Percentiles rank a stretch among this genome's conserved stretches.
Evolutionary conservation across 2,888 invertebrate species (phyloP).

Genomic region (Hirtodrosophila duncani): DNA sequence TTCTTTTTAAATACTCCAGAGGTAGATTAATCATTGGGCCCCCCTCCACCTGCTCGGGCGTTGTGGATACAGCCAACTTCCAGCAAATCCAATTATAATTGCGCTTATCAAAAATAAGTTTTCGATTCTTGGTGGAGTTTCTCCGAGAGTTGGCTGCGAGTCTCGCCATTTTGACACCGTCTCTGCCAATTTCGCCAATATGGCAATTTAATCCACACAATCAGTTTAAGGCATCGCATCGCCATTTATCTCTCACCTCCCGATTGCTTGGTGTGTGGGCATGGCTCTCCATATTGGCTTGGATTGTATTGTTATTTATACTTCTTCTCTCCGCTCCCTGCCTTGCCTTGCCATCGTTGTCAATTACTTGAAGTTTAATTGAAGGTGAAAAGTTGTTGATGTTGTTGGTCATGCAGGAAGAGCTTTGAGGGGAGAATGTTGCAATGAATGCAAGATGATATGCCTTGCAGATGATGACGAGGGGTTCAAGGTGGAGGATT

Average conservation of each 20-base stretch:
- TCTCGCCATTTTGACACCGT: slow-evolving; percentile 35
- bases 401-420: slow-evolving; percentile 59
- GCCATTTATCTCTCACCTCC: slow-evolving; percentile 56
- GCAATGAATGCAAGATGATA: slow-evolving; percentile 23
- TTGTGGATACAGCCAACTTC: slow-evolving; percentile 52
- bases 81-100: slow-evolving; percentile 69
- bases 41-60: slow-evolving; percentile 26
- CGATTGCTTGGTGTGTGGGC: slow-evolving; percentile 5
- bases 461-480: not conserved
- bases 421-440: not conserved
- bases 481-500: slow-evolving; percentile 9
- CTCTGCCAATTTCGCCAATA: slow-evolving; percentile 68
- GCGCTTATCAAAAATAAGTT: slow-evolving; percentile 73
- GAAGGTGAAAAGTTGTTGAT: slow-evolving; percentile 66
- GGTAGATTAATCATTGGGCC: slow-evolving; percentile 69
- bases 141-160: slow-evolving; percentile 21
- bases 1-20: slow-evolving; percentile 68
- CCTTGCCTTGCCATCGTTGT: slow-evolving; percentile 49
- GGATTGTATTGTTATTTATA: slow-evolving; percentile 24
- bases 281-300: too few species aligned
- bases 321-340: slow-evolving; percentile 23
- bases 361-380: slow-evolving; percentile 70
- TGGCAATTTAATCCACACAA: slow-evolving; percentile 72
- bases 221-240: slow-evolving; percentile 71
- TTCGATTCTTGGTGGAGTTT: slow-evolving; percentile 64